Percentiles rank a stretch among this genome's conserved stretches.
phyloP scores from a whole-genome alignment of 2,888 invertebrate genomes.

The Cataglyphis cursor region DNA sequence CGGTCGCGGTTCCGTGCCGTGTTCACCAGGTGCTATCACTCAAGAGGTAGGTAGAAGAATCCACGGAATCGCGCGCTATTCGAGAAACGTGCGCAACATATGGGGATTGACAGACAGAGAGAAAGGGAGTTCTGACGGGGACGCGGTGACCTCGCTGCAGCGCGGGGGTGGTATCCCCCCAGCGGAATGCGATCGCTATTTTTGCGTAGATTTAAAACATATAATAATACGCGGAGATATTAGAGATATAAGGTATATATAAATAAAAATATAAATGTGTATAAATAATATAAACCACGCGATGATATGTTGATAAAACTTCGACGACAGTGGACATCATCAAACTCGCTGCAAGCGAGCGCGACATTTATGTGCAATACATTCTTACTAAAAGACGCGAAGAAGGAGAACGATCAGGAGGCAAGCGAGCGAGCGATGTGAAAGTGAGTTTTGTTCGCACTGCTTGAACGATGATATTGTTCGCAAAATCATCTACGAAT shows the following conservation, averaged over 20 bases:
- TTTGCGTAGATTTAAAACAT: background rate
- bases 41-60: constrained; percentile 63
- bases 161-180: background rate
- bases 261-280: background rate
- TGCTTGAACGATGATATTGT: constrained; percentile 24
- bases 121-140: background rate
- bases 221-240: background rate
- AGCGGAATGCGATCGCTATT: background rate
- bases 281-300: background rate
- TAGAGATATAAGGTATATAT: background rate
- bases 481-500: constrained; percentile 25
- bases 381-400: constrained; percentile 28
- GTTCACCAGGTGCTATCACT: constrained; percentile 62
- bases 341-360: background rate
- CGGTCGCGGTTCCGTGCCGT: constrained; percentile 54
- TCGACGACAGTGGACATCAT: background rate
- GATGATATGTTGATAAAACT: background rate
- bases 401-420: constrained; percentile 33
- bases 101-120: background rate
- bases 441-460: constrained; percentile 44
- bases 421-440: constrained; percentile 38
- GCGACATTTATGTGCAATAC: constrained; percentile 50
- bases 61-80: background rate
- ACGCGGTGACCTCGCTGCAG: background rate
- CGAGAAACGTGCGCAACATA: constrained; percentile 20